These are phyloP conservation scores for Sylvietta virens DNA, from an alignment of 2,113 vertebrate genomes.

Conservation along the genomic window DNA sequence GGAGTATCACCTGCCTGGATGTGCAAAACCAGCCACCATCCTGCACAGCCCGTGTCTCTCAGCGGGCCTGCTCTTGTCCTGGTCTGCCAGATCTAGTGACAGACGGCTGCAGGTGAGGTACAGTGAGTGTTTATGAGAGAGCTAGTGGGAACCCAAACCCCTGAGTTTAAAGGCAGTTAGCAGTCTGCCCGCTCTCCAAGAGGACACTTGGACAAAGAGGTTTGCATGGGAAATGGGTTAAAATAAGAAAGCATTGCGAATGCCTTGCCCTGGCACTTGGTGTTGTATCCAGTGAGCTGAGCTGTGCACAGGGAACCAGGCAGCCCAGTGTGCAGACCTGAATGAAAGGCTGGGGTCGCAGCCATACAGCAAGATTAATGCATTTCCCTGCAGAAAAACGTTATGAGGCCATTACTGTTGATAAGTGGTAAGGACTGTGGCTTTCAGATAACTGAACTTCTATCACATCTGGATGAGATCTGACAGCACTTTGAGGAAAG, in stretches of 20 bases:
- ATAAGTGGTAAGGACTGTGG: neutral
- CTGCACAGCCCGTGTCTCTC: neutral
- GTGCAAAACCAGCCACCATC: neutral
- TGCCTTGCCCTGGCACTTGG: neutral
- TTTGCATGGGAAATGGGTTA: neutral
- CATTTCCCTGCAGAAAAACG: neutral
- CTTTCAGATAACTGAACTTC: neutral
- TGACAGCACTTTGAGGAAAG: neutral
- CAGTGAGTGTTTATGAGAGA: neutral
- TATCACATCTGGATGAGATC: neutral
- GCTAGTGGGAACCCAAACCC: neutral
- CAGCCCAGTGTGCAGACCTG: neutral
- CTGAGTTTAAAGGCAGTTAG: neutral
- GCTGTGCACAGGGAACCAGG: neutral
- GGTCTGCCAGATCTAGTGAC: neutral
- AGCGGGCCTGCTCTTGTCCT: neutral
- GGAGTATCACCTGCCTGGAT: neutral
- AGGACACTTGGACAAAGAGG: neutral
- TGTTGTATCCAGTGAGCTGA: neutral
- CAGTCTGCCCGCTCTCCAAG: neutral
- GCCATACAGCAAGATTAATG: neutral
- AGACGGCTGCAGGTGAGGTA: neutral
- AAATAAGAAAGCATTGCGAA: neutral
- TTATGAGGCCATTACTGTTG: neutral
- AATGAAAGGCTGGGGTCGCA: neutral